Percentiles rank a stretch among this genome's conserved stretches.
These are phyloP conservation scores for Nesidiocoris tenuis DNA, from an alignment of 2,888 invertebrate genomes.

Conservation along the genomic window DNA sequence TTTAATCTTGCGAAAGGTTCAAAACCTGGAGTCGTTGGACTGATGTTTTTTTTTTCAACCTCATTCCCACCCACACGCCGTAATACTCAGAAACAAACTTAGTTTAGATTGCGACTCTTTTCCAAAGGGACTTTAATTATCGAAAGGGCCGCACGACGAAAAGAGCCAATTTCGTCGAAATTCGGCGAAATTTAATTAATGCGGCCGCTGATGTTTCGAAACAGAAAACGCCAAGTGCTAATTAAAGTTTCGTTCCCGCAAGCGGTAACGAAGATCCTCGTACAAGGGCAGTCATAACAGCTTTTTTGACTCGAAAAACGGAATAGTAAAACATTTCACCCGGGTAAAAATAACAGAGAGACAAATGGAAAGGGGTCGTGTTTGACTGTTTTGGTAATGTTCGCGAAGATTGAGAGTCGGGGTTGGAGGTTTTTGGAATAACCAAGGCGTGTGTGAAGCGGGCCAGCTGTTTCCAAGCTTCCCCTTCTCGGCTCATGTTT, in stretches of 20 bases:
- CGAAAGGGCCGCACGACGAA: not conserved
- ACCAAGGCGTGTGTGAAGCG: conserved; percentile 41
- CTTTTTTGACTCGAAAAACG: conserved; percentile 1
- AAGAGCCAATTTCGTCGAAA: not conserved
- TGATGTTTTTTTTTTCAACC: no score
- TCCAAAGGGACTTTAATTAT: no score
- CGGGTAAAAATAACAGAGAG: conserved; percentile 29
- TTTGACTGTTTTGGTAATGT: conserved; percentile 42
- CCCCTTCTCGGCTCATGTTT: conserved; percentile 29
- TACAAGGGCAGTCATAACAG: not conserved
- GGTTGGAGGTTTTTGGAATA: conserved; percentile 16
- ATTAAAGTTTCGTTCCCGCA: not conserved
- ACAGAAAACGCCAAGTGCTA: not conserved
- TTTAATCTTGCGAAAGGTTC: no score
- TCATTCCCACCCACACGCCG: no score
- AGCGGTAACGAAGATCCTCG: not conserved
- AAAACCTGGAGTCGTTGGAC: no score
- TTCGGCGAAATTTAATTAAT: not conserved
- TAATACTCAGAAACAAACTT: no score
- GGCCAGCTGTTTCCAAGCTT: conserved; percentile 17
- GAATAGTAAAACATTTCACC: conserved; percentile 17
- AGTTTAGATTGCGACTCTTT: no score
- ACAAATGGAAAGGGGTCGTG: conserved; percentile 8
- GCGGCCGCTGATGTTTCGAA: not conserved
- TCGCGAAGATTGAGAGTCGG: conserved; percentile 14